Evolutionary conservation across 1,140 invertebrate species (phyloP), one percentile per base, ranked within the genome.

Genomic region (Philopotamus ludificatus): DNA sequence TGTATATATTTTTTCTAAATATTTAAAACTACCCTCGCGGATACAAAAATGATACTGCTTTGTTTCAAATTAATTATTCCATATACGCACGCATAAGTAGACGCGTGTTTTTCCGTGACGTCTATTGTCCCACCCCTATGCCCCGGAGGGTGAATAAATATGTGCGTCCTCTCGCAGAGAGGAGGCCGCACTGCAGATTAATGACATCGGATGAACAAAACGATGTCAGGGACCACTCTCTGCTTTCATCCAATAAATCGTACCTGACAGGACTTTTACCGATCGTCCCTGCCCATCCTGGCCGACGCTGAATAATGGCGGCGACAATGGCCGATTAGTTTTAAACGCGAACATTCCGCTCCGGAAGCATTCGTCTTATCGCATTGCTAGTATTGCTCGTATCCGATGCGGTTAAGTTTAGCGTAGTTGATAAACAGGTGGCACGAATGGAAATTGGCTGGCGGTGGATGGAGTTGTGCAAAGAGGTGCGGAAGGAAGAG

Each of bases 401-500:
- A n/a, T n/a, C n/a, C n/a, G n/a, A 39, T 39, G n/a, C n/a, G 34
- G 34, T 39, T 39, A 7, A 39, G n/a, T 39, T 39, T 39, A 8
- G 7, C 7, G n/a, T 39, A 39, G 7, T 39, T 39, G 34, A 39
- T 39, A 8, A 39, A 8, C 7, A 54, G 22, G 51, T 16, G 41
- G n/a, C 41, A 9, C 41, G 41, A 44, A 50, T 50, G 22, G 9
- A 21, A 16, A 12, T 16, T 16, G 44, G 16, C 8, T 9, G 7
- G 9, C 3, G 20, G 16, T n/a, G 54, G 22, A 42, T 42, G 54
- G 54, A 58, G n/a, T n/a, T n/a, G n/a, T n/a, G n/a, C n/a, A n/a
- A n/a, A n/a, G n/a, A n/a, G n/a, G n/a, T n/a, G n/a, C 42, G 54
- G 54, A 44, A 22, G 54, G 54, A 58, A 58, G 26, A 58, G 54